Conservation (phyloP, 1,140 invertebrate species). For the Nasonia giraulti region DNA sequence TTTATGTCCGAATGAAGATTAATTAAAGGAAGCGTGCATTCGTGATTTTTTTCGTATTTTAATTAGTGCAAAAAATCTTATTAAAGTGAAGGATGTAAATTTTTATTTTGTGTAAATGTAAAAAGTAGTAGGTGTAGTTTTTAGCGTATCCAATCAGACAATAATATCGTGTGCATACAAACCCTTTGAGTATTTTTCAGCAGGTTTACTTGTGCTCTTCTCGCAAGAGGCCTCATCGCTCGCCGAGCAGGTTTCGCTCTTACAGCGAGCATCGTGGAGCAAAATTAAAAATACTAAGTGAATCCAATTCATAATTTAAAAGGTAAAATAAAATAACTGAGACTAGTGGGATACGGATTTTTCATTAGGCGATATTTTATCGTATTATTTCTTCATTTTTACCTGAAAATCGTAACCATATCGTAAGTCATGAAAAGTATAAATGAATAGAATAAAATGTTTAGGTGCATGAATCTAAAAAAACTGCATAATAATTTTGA, state of each 20-base stretch:
- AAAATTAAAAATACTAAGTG: conserved; percentile 16
- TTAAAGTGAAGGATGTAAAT: neutral
- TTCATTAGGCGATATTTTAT: neutral
- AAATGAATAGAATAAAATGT: neutral
- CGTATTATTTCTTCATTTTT: neutral
- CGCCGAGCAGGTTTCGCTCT: conserved; percentile 15
- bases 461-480: neutral
- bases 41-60: too few species aligned
- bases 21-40: too few species aligned
- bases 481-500: neutral
- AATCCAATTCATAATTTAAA: neutral
- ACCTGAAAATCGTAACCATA: too few species aligned
- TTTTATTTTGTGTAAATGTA: neutral
- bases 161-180: neutral
- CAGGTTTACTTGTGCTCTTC: neutral
- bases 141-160: too few species aligned
- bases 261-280: neutral
- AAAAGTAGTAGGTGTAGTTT: neutral
- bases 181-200: conserved; percentile 37
- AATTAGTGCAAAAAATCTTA: too few species aligned
- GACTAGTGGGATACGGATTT: neutral
- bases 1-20: too few species aligned
- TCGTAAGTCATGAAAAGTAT: too few species aligned
- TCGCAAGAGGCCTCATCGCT: conserved; percentile 3
- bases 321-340: neutral